A percentile compares a stretch with the other conserved stretches of the same genome.
Evolutionary conservation across 1,140 invertebrate genomes (phyloP).

Genomic region (Caligus rogercresseyi): DNA sequence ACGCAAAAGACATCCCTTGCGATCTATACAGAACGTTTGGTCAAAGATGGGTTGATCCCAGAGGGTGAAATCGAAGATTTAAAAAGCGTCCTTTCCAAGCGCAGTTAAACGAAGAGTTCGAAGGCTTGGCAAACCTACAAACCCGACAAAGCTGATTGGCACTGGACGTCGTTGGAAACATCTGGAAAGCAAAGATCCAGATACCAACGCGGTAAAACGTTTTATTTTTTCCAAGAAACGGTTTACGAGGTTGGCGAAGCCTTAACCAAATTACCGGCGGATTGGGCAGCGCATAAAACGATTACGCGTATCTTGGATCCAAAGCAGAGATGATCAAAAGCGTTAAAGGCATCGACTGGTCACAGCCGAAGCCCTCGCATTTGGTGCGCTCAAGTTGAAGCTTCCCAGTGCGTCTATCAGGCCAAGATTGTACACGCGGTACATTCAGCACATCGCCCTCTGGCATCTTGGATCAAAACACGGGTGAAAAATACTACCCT

Average conservation of each 20-base stretch:
- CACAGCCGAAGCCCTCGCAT: conserved; percentile 80
- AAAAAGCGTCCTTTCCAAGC: not conserved
- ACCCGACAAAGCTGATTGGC: conserved; percentile 35
- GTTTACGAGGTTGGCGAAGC: too few relatives aligned
- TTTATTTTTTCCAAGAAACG: too few relatives aligned
- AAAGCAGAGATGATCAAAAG: conserved; percentile 50
- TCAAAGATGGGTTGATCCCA: not conserved
- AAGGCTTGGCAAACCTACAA: conserved; percentile 19
- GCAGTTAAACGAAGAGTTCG: too few relatives aligned
- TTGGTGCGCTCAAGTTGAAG: conserved; percentile 62
- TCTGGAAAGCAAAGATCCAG: too few relatives aligned
- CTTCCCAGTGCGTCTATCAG: conserved; percentile 75
- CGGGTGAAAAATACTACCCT: conserved; percentile 65
- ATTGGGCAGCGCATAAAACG: too few relatives aligned
- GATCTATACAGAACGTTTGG: conserved; percentile 6
- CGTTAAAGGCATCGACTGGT: conserved; percentile 63
- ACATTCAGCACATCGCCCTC: conserved; percentile 86
- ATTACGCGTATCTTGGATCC: too few relatives aligned
- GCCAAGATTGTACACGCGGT: conserved; percentile 91
- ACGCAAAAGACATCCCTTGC: conserved; percentile 42
- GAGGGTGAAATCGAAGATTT: not conserved
- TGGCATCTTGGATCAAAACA: conserved; percentile 86
- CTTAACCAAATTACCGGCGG: too few relatives aligned
- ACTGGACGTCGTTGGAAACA: conserved; percentile 37
- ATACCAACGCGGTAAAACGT: too few relatives aligned